phyloP scores from a whole-genome alignment of 30 jellyfish, hydroid and myxozoan species.

The Turritopsis dohrnii region DNA sequence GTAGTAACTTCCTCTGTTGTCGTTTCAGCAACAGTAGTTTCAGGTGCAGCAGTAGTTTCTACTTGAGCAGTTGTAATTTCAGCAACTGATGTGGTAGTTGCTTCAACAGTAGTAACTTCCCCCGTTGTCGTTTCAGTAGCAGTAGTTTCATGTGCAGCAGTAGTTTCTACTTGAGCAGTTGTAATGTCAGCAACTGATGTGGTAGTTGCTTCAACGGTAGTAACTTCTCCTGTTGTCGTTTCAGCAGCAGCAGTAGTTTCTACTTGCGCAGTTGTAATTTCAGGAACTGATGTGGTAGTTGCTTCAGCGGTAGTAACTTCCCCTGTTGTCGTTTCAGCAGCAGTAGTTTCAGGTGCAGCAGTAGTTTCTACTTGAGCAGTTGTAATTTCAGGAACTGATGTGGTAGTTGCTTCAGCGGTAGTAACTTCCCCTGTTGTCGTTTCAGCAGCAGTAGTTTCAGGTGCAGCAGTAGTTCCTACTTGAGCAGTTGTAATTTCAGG shows the following conservation, averaged over 20 bases:
- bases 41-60: background rate
- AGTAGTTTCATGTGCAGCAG: background rate
- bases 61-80: background rate
- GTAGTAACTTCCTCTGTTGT: background rate
- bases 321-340: background rate
- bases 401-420: background rate
- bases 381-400: background rate
- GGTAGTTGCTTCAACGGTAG: background rate
- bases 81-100: background rate
- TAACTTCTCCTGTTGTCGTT: background rate
- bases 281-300: background rate
- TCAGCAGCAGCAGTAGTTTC: background rate
- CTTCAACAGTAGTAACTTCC: background rate
- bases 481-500: background rate
- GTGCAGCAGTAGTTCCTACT: background rate
- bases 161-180: background rate
- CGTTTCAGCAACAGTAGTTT: background rate
- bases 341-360: background rate
- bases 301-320: background rate
- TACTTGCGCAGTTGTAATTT: background rate
- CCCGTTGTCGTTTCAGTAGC: background rate
- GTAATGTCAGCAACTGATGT: background rate
- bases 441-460: background rate
- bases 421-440: background rate
- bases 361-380: background rate